A percentile compares a stretch with the other conserved stretches of the same genome.
Conservation (phyloP, 1,140 invertebrate genomes). For the Branchinecta lynchi region DNA sequence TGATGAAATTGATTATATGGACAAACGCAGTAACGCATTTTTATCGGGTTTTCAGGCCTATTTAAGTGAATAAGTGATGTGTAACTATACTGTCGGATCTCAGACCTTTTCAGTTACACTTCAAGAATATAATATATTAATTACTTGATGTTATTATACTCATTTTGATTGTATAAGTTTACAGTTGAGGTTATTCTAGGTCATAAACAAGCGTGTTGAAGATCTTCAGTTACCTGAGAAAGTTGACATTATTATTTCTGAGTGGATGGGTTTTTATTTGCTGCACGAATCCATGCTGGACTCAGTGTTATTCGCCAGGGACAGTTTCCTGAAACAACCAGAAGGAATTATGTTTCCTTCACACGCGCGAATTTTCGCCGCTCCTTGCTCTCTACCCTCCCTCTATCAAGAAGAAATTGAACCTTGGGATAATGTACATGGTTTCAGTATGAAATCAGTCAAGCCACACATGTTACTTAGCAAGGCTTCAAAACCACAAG, state of each 20-base stretch:
- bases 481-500: constrained; percentile 24
- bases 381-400: constrained; percentile 51
- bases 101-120: too few relatives aligned
- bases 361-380: constrained; percentile 32
- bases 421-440: constrained; percentile 47
- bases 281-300: constrained; percentile 97
- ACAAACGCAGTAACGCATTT: too few relatives aligned
- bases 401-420: constrained; percentile 36
- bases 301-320: constrained; percentile 73
- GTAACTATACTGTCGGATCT: too few relatives aligned
- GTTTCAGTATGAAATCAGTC: constrained; percentile 46
- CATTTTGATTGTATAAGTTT: too few relatives aligned
- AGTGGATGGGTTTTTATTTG: constrained; percentile 99
- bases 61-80: too few relatives aligned
- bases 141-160: too few relatives aligned
- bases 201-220: constrained; percentile 48
- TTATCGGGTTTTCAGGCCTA: too few relatives aligned
- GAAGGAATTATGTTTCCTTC: constrained; percentile 36
- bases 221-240: constrained; percentile 47
- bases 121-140: too few relatives aligned
- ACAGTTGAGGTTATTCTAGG: constrained; percentile 24
- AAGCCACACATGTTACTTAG: constrained; percentile 33
- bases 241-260: constrained; percentile 91
- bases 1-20: too few relatives aligned
- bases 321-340: constrained; percentile 58